Base-by-base conservation (phyloP, 2,888 invertebrate species). In the Cephus rjabovi region DNA sequence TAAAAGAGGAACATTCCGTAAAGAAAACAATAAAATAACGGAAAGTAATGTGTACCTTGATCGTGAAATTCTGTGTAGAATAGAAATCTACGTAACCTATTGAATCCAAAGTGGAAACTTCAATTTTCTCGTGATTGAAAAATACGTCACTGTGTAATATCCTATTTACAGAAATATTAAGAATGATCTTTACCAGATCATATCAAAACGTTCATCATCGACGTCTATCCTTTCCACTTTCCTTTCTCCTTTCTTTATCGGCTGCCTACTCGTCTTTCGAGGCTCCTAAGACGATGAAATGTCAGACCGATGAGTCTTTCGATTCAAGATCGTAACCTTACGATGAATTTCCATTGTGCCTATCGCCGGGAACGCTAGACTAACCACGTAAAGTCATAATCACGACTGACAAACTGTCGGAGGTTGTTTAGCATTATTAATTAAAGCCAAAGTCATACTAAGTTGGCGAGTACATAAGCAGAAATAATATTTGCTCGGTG, bases 401-500 rank as follows among this genome's bases (percentile, higher is more conserved):
- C 37, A 34, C 74, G 74, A 74, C 34, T 74, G 34, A 34, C 15
- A 74, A 34, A 33, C 74, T 34, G 74, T 35, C 35, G 74, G 71
- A 81, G 80, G 82, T 88, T 86, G 88, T 90, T 91, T 89, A 89
- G 88, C 88, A 89, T 91, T 91, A 91, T 90, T 90, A 91, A 91
- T 91, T 90, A 90, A 89, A 88, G 85, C 88, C 87, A 88, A 90
- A 90, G 91, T 89, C 88, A 85, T 87, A 88, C 89, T 89, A 89
- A 90, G 90, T 91, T 90, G 88, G 86, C 87, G 86, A 88, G 90
- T 90, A 90, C 89, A 83, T 89, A 90, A 89, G 89, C 88, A 89
- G 89, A 90, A 90, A 91, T 91, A 91, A 91, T 91, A 91, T 91
- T 91, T 90, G 87, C 91, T 86, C 87, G 83, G 85, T 89, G 91